Conservation (phyloP, 2,888 invertebrate genomes). For the Drosophila kambysellisi region DNA sequence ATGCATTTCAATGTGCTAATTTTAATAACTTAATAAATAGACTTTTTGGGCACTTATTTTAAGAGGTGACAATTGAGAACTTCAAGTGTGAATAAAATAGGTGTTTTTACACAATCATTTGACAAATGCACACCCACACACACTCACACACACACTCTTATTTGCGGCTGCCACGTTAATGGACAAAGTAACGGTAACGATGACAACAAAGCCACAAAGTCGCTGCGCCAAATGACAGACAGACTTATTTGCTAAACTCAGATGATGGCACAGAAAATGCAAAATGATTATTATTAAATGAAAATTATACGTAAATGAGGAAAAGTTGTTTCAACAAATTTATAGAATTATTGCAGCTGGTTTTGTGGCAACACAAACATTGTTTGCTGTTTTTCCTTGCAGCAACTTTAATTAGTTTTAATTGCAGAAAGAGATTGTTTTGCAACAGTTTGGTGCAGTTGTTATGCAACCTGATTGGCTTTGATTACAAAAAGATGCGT, state of each 20-base stretch:
- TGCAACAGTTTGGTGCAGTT: conserved; percentile 10
- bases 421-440: conserved; percentile 8
- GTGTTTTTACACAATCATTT: conserved; percentile 41
- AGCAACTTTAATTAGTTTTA: conserved; percentile 17
- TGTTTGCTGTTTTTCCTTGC: background rate
- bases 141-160: conserved; percentile 18
- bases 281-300: background rate
- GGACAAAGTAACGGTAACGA: conserved; percentile 38
- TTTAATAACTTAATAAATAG: too few relatives aligned
- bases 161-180: conserved; percentile 41
- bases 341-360: background rate
- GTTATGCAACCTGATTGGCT: background rate
- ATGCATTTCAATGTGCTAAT: background rate
- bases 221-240: conserved; percentile 20
- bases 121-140: conserved; percentile 10
- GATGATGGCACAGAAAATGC: conserved; percentile 3
- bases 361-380: background rate
- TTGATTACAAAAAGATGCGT: conserved; percentile 39
- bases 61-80: conserved; percentile 3
- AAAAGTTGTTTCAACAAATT: background rate
- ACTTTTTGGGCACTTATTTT: too few relatives aligned
- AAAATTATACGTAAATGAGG: too few relatives aligned
- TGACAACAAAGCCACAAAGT: conserved; percentile 35
- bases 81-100: conserved; percentile 17
- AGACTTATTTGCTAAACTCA: conserved; percentile 23